Evolutionary conservation across 2,888 invertebrate genomes (phyloP), one percentile per base, ranked within the genome.

Genomic region (Volucella zonaria): DNA sequence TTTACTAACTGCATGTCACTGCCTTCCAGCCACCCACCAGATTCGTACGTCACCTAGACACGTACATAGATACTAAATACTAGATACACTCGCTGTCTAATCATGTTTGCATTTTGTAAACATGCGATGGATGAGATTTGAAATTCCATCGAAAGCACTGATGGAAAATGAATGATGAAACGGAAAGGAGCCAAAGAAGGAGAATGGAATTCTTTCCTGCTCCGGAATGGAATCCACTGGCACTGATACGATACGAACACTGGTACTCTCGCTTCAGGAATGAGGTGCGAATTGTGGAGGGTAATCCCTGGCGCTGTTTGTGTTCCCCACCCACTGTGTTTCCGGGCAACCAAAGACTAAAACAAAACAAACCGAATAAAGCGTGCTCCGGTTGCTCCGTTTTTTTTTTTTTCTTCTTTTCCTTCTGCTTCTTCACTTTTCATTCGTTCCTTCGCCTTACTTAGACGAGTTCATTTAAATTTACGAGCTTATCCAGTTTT

Each of bases 401-500:
- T 14, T 10, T 12, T 61, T 3, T 14, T 42, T 18, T 38, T 8
- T 12, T n/a, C 40, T 15, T 14, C 12, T 40, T 15, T 10, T 62
- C 1, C 6, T 31, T 31, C 4, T 31, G 4, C 31, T 52, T 43
- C 8, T 54, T 31, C 31, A n/a, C 9, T 18, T 54, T 42, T 45
- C 9, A 4, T 31, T 8, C 18, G 0, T 56, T 47, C 47, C 45
- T 4, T n/a, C 12, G 45, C 45, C 12, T n/a, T 70, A n/a, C 66
- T 58, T 75, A n/a, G 58, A 12, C 23, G 51, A 66, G 75, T 75
- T 75, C 59, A 75, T 75, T 75, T 66, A 59, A 75, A 75, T 75
- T 75, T 67, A 75, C 67, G 75, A 75, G 75, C 45, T 67, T 31
- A 64, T 74, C 74, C 56, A 12, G 14, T 15, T 18, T 18, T 49